These are phyloP conservation scores for Brachionus plicatilis DNA, from an alignment of 1,140 invertebrate species.

Conservation along the genomic window DNA sequence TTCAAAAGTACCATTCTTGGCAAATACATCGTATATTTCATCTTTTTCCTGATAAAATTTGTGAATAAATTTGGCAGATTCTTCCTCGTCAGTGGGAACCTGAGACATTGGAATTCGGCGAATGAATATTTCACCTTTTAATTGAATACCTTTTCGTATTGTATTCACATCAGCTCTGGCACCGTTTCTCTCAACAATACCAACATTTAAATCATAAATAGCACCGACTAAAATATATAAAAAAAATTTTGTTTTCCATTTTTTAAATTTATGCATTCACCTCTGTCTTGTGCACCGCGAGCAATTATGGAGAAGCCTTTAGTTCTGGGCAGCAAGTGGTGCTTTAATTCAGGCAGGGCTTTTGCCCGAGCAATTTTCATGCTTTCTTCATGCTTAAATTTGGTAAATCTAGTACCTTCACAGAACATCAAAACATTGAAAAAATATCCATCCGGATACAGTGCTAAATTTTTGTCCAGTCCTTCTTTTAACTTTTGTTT, in stretches of 20 bases:
- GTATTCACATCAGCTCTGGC: background rate
- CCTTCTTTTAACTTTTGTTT: slow-evolving; percentile 71
- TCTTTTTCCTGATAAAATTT: slow-evolving; percentile 70
- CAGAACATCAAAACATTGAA: slow-evolving; percentile 65
- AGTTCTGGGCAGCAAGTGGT: slow-evolving; percentile 82
- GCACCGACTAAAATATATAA: background rate
- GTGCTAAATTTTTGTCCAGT: slow-evolving; percentile 67
- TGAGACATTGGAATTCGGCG: slow-evolving; percentile 71
- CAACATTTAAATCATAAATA: slow-evolving; percentile 36
- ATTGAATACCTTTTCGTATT: background rate
- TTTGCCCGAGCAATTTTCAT: slow-evolving; percentile 79
- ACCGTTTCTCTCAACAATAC: background rate
- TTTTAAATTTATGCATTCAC: background rate
- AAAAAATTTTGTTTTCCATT: background rate
- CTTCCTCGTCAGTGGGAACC: slow-evolving; percentile 72
- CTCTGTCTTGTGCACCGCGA: background rate
- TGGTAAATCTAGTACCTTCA: slow-evolving; percentile 86
- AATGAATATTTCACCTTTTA: slow-evolving; percentile 12
- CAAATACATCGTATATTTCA: slow-evolving; percentile 49
- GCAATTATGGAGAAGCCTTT: slow-evolving; percentile 67
- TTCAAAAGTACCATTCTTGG: slow-evolving; percentile 47
- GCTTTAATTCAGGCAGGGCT: slow-evolving; percentile 74
- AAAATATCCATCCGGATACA: slow-evolving; percentile 62
- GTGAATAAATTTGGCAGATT: slow-evolving; percentile 72
- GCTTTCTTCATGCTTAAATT: slow-evolving; percentile 77